phyloP scores from a whole-genome alignment of 2,797 vertebrate species.

The Leptodactylus fallax region DNA sequence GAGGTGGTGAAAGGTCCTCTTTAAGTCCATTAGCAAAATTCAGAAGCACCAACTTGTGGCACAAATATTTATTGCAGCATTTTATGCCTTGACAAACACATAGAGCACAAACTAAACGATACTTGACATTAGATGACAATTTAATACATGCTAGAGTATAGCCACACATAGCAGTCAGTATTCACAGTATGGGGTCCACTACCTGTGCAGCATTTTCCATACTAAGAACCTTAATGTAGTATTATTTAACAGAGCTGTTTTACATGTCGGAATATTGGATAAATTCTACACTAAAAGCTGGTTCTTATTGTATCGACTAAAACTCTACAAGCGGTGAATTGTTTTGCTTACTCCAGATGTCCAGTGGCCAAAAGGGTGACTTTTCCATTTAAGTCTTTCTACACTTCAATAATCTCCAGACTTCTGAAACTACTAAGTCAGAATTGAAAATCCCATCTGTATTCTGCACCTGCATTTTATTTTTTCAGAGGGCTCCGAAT shows the following conservation, averaged over 20 bases:
- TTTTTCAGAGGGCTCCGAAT: slow-evolving; percentile 41
- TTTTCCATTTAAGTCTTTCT: slow-evolving; percentile 39
- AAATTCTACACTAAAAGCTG: neutral
- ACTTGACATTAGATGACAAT: no score
- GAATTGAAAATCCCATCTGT: slow-evolving; percentile 36
- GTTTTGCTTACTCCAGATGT: slow-evolving; percentile 32
- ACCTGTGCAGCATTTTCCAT: no score
- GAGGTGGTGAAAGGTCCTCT: no score
- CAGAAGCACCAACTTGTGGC: no score
- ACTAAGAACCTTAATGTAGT: no score
- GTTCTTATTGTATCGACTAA: neutral
- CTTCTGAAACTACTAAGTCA: slow-evolving; percentile 39
- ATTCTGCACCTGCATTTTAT: slow-evolving; percentile 44
- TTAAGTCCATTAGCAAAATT: no score
- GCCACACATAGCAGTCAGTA: no score
- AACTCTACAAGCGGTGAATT: neutral
- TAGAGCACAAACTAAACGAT: no score
- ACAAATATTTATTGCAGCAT: no score
- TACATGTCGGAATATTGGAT: neutral
- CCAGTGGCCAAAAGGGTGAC: neutral
- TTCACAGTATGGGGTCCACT: no score
- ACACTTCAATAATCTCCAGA: slow-evolving; percentile 52
- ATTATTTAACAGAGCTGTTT: neutral
- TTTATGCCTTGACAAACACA: no score
- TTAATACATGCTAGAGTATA: no score